phyloP scores from a whole-genome alignment of 2,797 vertebrate genomes.

The Falco cherrug region DNA sequence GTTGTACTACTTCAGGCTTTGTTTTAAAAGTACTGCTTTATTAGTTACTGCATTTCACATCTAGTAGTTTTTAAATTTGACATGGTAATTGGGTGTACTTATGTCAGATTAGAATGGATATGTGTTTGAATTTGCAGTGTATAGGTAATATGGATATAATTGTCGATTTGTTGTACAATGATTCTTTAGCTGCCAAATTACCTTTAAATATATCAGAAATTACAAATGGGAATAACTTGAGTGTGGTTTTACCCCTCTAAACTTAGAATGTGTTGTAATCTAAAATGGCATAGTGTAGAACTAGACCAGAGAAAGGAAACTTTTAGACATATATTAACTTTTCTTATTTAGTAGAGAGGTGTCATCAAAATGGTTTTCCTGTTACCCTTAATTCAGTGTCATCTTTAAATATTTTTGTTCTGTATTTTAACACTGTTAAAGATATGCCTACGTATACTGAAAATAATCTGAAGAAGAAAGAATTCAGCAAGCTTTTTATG shows the following conservation, averaged over 20 bases:
- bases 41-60: slow-evolving; percentile 8
- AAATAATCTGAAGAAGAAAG: not conserved
- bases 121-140: slow-evolving; percentile 72
- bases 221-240: not conserved
- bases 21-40: slow-evolving; percentile 38
- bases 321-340: not conserved
- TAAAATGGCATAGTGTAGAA: not conserved
- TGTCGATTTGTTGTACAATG: not conserved
- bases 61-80: slow-evolving; percentile 45
- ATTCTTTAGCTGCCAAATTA: slow-evolving; percentile 5
- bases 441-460: not conserved
- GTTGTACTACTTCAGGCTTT: slow-evolving; percentile 50
- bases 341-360: not conserved
- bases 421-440: not conserved
- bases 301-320: not conserved
- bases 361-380: not conserved
- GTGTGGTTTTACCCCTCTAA: slow-evolving; percentile 12
- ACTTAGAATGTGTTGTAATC: not conserved
- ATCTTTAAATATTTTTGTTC: not conserved
- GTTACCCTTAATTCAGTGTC: not conserved
- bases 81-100: slow-evolving; percentile 18
- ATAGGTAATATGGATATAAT: slow-evolving; percentile 52
- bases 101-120: slow-evolving; percentile 46
- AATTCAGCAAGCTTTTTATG: not conserved
- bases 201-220: slow-evolving; percentile 16